A percentile compares a stretch with the other conserved stretches of the same genome.
Evolutionary conservation across 2,113 vertebrate genomes (phyloP).

Genomic region (Menidia beryllina): DNA sequence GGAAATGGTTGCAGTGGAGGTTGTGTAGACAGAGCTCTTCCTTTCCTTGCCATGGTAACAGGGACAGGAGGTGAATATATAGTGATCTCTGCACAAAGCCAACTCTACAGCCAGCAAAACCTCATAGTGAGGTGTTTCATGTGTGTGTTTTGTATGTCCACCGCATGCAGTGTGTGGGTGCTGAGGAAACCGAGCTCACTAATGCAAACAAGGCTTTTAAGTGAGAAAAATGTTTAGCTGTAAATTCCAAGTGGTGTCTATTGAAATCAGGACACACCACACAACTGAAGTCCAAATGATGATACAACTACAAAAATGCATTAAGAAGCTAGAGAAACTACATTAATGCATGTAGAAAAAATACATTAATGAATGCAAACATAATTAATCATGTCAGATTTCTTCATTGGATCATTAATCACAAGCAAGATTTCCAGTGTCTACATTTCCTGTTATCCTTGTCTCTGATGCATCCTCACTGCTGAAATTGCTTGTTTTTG

Average conservation of each 20-base stretch:
- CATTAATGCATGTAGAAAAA: constrained; percentile 62
- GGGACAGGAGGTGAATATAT: constrained; percentile 76
- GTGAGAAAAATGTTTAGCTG: constrained; percentile 55
- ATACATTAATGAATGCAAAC: constrained; percentile 64
- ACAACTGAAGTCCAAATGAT: constrained; percentile 28
- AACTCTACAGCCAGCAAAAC: constrained; percentile 57
- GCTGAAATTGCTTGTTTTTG: constrained; percentile 45
- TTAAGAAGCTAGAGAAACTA: constrained; percentile 40
- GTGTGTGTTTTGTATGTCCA: constrained; percentile 50
- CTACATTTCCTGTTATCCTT: constrained; percentile 39
- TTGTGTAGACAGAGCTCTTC: constrained; percentile 75
- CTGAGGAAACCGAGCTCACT: constrained; percentile 57
- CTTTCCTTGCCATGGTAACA: constrained; percentile 81
- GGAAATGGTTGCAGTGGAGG: constrained; percentile 77
- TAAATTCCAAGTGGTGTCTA: constrained; percentile 42
- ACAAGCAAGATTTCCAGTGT: constrained; percentile 31
- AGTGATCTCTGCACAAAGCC: constrained; percentile 63
- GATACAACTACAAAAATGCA: no score
- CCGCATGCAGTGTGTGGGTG: constrained; percentile 56
- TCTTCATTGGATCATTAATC: constrained; percentile 51
- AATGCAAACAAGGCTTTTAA: constrained; percentile 55
- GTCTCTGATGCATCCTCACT: constrained; percentile 42
- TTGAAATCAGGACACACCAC: constrained; percentile 29
- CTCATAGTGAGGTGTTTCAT: constrained; percentile 70
- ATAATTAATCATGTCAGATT: constrained; percentile 61